phyloP scores from a whole-genome alignment of 2,113 vertebrate species.

The Caracal caracal region DNA sequence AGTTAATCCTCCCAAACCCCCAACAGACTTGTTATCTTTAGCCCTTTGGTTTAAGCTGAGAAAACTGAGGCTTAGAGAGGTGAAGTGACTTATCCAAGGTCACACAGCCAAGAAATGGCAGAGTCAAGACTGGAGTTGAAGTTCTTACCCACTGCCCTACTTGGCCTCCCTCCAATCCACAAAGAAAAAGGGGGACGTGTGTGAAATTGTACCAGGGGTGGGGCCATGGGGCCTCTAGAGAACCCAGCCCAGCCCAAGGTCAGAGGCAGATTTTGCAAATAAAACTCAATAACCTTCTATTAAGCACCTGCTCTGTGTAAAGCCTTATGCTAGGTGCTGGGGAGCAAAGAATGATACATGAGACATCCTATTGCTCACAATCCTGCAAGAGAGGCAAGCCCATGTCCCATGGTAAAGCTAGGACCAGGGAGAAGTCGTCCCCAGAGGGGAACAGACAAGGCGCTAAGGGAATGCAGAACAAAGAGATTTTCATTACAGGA shows the following conservation, averaged over 20 bases:
- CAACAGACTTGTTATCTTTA: neutral
- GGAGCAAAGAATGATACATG: neutral
- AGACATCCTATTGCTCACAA: neutral
- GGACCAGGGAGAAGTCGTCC: constrained; percentile 34
- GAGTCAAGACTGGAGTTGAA: constrained; percentile 51
- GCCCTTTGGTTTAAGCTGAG: constrained; percentile 31
- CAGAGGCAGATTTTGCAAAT: constrained; percentile 10
- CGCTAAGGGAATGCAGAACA: neutral
- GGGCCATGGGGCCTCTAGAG: neutral
- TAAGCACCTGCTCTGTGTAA: neutral
- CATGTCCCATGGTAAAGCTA: neutral
- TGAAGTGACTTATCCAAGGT: constrained; percentile 29
- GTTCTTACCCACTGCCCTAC: constrained; percentile 23
- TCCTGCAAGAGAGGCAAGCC: neutral
- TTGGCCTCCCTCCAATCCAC: constrained; percentile 53
- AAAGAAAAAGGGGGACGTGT: constrained; percentile 37
- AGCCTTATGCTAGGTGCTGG: neutral
- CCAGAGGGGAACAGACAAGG: constrained; percentile 40
- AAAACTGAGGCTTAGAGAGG: constrained; percentile 39
- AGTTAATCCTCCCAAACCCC: neutral
- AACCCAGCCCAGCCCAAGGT: neutral
- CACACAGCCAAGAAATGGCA: neutral
- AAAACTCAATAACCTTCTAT: neutral
- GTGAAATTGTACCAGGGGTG: neutral
- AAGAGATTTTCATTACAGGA: neutral